Base-by-base conservation (phyloP, 2,888 invertebrate genomes). In the Tenodera sinensis region DNA sequence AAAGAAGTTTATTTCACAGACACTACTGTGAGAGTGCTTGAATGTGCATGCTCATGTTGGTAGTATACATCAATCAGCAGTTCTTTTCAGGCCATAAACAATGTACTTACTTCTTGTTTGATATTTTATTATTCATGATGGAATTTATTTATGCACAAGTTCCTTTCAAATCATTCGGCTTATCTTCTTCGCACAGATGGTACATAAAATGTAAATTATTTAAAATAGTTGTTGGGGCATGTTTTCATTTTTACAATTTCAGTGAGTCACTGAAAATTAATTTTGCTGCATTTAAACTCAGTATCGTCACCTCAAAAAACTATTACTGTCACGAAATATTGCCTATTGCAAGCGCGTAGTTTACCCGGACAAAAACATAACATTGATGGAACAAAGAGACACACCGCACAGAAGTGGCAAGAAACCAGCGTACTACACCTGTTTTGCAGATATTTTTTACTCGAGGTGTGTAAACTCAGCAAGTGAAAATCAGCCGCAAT, bases 101-200 rank as follows among this genome's bases (percentile, higher is more conserved):
- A 20, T 20, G 83, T 87, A 87, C 87, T 87, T 87, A 87, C 87
- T 87, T 83, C 81, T 87, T 87, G 42, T 83, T 87, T 25, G 87
- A 82, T 87, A 87, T 82, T 83, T 87, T 87, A 83, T 87, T 87
- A 71, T 87, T 87, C 87, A 87, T 87, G 87, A 81, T 87, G 87
- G 34, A 71, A 25, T 85, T 54, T 85, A 20, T 15, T 25, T 71
- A 71, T 71, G 54, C 25, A 20, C 6, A 71, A 3, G 54, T 71
- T 25, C 54, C 54, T 25, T 71, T 71, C 54, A 71, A 71, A 71
- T 20, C 54, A 71, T 71, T 71, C 54, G 25, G 54, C 2, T 71
- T 20, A 20, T 25, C 25, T 20, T 25, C 25, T 71, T 20, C 54
- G 54, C 15, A 71, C 20, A 25, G 25, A 71, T 71, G 15, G 3